Evolutionary conservation across 2,888 invertebrate species (phyloP), one percentile per base, ranked within the genome.

Genomic region (Trileptium ribeirensis): DNA sequence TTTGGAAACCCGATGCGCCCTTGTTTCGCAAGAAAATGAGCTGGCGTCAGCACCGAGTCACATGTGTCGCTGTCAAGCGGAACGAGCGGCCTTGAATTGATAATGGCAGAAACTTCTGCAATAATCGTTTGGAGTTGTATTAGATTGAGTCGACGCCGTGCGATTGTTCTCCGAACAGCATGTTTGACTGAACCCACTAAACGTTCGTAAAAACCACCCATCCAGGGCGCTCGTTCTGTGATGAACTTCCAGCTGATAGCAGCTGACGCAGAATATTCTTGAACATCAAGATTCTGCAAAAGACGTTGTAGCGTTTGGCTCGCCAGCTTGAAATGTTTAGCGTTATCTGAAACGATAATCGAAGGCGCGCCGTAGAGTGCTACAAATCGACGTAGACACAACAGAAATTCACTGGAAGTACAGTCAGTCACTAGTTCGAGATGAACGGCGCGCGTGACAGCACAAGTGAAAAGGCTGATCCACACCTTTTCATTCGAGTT

Each of bases 151-250:
- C 70, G 36, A n/a, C n/a, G n/a, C n/a, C n/a, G n/a, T n/a, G n/a
- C n/a, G n/a, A n/a, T n/a, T n/a, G n/a, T n/a, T n/a, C n/a, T 29
- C 29, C 31, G 8, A 8, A 70, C 15, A 29, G 70, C 8, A 31
- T 15, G 29, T 29, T 90, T 90, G 2, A 89, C 51, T 2, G 87
- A 78, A 8, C 87, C 85, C 24, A 89, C 85, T 3, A 90, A 82
- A 31, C 89, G 83, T 84, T 90, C 89, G 86, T 88, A 90, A 84
- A 87, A 88, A 64, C 90, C 89, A 78, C 89, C n/a, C n/a, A n/a
- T n/a, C n/a, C n/a, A n/a, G n/a, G n/a, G n/a, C n/a, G n/a, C n/a
- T n/a, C n/a, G n/a, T n/a, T n/a, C n/a, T n/a, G n/a, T n/a, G n/a
- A n/a, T n/a, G n/a, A n/a, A n/a, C 64, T 64, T 64, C 64, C 89